A percentile compares a stretch with the other conserved stretches of the same genome.
Evolutionary conservation across 2,888 invertebrate genomes (phyloP).

Genomic region (Halictus ligatus): DNA sequence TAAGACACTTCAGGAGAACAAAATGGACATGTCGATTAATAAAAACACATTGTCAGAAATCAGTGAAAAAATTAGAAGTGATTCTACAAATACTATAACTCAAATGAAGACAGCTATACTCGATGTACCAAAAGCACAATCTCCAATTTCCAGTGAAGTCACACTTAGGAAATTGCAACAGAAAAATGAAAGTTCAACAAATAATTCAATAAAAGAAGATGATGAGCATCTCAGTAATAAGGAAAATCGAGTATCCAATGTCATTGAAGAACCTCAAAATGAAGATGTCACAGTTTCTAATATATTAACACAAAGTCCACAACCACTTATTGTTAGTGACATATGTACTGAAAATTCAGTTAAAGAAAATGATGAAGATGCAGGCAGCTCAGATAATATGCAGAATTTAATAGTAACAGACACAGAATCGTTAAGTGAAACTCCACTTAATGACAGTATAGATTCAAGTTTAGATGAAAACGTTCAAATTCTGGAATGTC

Average conservation of each 20-base stretch:
- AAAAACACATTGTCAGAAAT: not conserved
- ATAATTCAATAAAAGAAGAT: conserved; percentile 28
- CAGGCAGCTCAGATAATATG: conserved; percentile 14
- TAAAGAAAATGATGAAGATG: not conserved
- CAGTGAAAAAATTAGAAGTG: conserved; percentile 21
- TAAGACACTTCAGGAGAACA: not conserved
- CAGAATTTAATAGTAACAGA: conserved; percentile 10
- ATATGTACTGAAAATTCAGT: conserved; percentile 9
- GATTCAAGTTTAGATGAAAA: conserved; percentile 15
- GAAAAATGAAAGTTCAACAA: conserved; percentile 5
- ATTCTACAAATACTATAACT: not conserved
- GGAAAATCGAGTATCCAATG: conserved; percentile 50
- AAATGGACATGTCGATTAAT: not conserved
- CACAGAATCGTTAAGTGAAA: conserved; percentile 11
- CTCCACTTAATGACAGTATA: not conserved
- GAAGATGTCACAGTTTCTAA: conserved; percentile 20
- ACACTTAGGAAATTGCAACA: not conserved
- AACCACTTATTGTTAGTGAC: not conserved
- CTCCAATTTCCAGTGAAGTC: not conserved
- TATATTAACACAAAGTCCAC: conserved; percentile 19
- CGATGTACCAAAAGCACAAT: not conserved
- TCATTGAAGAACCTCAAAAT: conserved; percentile 24
- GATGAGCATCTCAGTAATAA: conserved; percentile 55
- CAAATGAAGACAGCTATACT: not conserved
- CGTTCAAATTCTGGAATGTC: conserved; percentile 14